A percentile compares a stretch with the other conserved stretches of the same genome.
Evolutionary conservation across 2,888 invertebrate species (phyloP).

Genomic region (Agelastica alni): DNA sequence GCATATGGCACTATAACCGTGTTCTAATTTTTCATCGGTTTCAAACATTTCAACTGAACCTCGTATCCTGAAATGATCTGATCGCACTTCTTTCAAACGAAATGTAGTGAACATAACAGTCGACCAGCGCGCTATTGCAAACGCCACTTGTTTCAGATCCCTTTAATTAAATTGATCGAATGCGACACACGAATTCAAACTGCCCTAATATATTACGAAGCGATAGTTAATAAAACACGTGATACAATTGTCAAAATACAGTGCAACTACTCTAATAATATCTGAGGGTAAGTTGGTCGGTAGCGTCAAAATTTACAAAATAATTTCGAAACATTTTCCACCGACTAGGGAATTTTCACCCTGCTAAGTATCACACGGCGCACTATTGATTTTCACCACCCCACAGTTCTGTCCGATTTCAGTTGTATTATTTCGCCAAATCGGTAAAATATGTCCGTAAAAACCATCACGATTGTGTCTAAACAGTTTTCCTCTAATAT

Average conservation of each 20-base stretch:
- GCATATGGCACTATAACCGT: no score
- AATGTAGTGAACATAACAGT: not conserved
- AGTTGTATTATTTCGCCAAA: conserved; percentile 35
- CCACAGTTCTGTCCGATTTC: conserved; percentile 38
- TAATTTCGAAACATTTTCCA: conserved; percentile 6
- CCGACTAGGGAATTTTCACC: conserved; percentile 39
- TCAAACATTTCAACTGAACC: not conserved
- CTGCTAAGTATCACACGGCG: conserved; percentile 42
- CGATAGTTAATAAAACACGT: not conserved
- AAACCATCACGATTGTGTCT: conserved; percentile 12
- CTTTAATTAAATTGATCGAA: not conserved
- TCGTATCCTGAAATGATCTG: not conserved
- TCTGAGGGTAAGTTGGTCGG: not conserved
- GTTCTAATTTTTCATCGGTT: not conserved
- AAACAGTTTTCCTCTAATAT: not conserved
- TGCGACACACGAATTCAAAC: not conserved
- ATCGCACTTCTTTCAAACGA: not conserved
- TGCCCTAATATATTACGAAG: conserved; percentile 2
- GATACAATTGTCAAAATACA: not conserved
- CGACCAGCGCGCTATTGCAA: not conserved
- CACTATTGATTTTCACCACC: conserved; percentile 52
- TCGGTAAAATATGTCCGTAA: conserved; percentile 39
- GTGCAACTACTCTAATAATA: not conserved
- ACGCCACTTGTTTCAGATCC: not conserved
- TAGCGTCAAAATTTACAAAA: not conserved